Conservation (phyloP, 1,140 invertebrate genomes). For the Lepidurus packardi region DNA sequence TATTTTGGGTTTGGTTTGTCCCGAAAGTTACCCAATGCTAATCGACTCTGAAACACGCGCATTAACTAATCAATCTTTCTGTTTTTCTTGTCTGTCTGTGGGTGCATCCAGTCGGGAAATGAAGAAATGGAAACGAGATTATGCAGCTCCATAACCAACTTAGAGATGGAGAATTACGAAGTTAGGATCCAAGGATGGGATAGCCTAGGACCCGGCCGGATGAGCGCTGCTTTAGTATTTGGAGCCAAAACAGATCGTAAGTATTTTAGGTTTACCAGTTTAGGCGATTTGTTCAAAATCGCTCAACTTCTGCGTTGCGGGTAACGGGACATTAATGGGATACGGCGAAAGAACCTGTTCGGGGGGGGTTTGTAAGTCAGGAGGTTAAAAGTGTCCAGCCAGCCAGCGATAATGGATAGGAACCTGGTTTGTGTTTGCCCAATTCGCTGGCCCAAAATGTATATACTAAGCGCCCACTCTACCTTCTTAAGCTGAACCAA, state of each 20-base stretch:
- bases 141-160: not conserved
- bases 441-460: not conserved
- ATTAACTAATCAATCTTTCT: not conserved
- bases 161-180: not conserved
- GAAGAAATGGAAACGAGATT: slow-evolving; percentile 3
- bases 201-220: slow-evolving; percentile 4
- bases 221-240: slow-evolving; percentile 15
- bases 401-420: not conserved
- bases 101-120: not conserved
- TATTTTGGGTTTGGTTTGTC: too few relatives aligned
- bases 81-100: not conserved
- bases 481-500: not conserved
- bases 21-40: not conserved
- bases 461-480: not conserved
- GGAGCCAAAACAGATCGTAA: slow-evolving; percentile 11
- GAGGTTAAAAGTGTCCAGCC: not conserved
- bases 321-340: not conserved
- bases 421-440: slow-evolving; percentile 5
- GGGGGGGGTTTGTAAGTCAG: not conserved
- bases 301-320: not conserved
- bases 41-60: not conserved
- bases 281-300: not conserved
- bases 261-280: not conserved
- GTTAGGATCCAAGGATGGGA: not conserved
- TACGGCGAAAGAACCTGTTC: not conserved